Percentiles rank a stretch among this genome's conserved stretches.
Conservation (phyloP, 2,888 invertebrate species). For the Hypercompe scribonia region DNA sequence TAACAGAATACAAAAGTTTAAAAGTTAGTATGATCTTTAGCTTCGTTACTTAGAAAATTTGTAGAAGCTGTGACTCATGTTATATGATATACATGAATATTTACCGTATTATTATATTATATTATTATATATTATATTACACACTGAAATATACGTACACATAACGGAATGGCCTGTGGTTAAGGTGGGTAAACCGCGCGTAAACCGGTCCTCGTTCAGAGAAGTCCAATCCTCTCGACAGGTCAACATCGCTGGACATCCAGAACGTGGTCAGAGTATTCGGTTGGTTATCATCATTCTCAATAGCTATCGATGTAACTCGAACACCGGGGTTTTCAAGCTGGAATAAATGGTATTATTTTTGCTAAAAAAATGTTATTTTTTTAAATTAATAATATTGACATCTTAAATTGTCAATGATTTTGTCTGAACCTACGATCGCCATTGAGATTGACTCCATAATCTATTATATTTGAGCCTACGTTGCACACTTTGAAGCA, state of each 20-base stretch:
- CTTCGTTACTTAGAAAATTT: too few species aligned
- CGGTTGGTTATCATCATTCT: slow-evolving; percentile 74
- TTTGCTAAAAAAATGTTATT: neutral
- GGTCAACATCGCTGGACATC: slow-evolving; percentile 92
- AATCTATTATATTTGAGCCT: neutral
- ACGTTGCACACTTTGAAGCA: neutral
- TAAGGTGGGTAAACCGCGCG: slow-evolving; percentile 92
- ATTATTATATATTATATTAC: too few species aligned
- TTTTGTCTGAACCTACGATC: too few species aligned
- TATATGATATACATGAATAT: too few species aligned
- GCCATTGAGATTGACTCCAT: too few species aligned
- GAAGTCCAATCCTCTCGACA: slow-evolving; percentile 94
- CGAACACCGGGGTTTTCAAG: slow-evolving; percentile 87
- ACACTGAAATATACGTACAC: slow-evolving; percentile 74
- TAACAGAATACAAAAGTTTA: too few species aligned
- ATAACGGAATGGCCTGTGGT: slow-evolving; percentile 90
- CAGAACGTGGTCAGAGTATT: slow-evolving; percentile 91
- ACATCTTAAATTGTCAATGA: too few species aligned
- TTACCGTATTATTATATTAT: too few species aligned
- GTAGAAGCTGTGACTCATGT: too few species aligned
- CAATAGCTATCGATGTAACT: slow-evolving; percentile 80
- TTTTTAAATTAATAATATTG: neutral
- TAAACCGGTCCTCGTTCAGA: slow-evolving; percentile 89
- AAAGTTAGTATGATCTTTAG: too few species aligned
- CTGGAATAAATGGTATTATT: slow-evolving; percentile 63